Percentiles rank a stretch among this genome's conserved stretches.
Evolutionary conservation across 2,888 invertebrate species (phyloP).

Genomic region (Microctonus hyperodae): DNA sequence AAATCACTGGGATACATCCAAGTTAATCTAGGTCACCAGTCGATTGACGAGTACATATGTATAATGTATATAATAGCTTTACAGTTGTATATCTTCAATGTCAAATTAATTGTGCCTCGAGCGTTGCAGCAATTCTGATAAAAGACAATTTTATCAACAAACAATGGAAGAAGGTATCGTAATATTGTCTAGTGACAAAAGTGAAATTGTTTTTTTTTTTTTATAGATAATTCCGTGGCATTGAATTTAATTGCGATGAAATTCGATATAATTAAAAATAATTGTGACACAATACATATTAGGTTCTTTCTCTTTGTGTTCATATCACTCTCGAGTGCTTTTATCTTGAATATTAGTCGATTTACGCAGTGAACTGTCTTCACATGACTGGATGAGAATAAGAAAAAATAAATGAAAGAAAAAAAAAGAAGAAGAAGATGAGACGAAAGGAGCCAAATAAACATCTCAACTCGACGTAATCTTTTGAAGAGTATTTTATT

Average conservation of each 20-base stretch:
- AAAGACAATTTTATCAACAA: too few species aligned
- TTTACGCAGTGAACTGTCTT: background rate
- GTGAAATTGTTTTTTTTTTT: too few species aligned
- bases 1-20: conserved; percentile 12
- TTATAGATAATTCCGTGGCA: background rate
- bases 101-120: too few species aligned
- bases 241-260: background rate
- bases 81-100: too few species aligned
- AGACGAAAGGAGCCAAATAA: conserved; percentile 42
- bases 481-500: conserved; percentile 41
- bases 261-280: background rate
- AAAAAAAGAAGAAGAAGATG: conserved; percentile 3
- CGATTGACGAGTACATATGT: conserved; percentile 15
- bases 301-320: background rate
- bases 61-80: too few species aligned
- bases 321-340: background rate
- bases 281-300: background rate
- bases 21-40: conserved; percentile 15
- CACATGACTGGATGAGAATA: conserved; percentile 5
- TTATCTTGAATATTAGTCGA: conserved; percentile 1
- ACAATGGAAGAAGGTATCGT: too few species aligned
- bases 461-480: conserved; percentile 52
- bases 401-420: background rate
- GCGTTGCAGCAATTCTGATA: too few species aligned
- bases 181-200: too few species aligned